Conservation (phyloP, 1,140 invertebrate species). For the Drosophila jambulina region DNA sequence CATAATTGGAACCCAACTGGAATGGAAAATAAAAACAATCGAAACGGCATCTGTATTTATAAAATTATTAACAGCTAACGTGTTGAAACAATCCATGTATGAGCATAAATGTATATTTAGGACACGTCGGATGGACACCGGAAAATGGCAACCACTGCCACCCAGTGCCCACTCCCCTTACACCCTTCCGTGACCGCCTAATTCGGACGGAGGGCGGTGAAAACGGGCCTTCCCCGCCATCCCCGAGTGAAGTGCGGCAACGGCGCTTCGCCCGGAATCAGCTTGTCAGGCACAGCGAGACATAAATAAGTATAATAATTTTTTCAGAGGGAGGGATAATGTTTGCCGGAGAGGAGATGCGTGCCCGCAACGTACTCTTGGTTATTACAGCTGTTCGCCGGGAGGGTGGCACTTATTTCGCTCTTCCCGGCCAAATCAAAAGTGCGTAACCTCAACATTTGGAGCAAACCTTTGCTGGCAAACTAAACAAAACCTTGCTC, state of each 20-base stretch:
- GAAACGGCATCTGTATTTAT: background rate
- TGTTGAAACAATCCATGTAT: slow-evolving; percentile 2
- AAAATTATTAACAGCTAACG: background rate
- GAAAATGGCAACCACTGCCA: slow-evolving; percentile 5
- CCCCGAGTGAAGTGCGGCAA: slow-evolving; percentile 63
- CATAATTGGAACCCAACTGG: slow-evolving; percentile 2
- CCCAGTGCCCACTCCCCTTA: background rate
- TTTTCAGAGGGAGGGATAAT: slow-evolving; percentile 45
- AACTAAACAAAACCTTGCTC: slow-evolving; percentile 36
- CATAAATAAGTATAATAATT: slow-evolving; percentile 68
- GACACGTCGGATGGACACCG: slow-evolving; percentile 4
- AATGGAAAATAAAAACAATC: background rate
- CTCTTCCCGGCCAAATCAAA: slow-evolving; percentile 19
- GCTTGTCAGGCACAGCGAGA: slow-evolving; percentile 55
- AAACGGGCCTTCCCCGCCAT: slow-evolving; percentile 13
- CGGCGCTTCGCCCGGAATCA: slow-evolving; percentile 48
- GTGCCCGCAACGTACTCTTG: slow-evolving; percentile 32
- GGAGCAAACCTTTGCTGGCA: slow-evolving; percentile 23
- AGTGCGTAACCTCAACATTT: slow-evolving; percentile 22
- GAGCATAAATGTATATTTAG: slow-evolving; percentile 5
- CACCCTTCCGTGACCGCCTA: slow-evolving; percentile 11
- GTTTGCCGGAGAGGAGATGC: slow-evolving; percentile 29
- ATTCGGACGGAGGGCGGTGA: slow-evolving; percentile 17
- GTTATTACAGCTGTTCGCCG: slow-evolving; percentile 38
- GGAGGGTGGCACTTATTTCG: slow-evolving; percentile 15